phyloP scores from a whole-genome alignment of 2,113 vertebrate species.

The Candoia aspera region DNA sequence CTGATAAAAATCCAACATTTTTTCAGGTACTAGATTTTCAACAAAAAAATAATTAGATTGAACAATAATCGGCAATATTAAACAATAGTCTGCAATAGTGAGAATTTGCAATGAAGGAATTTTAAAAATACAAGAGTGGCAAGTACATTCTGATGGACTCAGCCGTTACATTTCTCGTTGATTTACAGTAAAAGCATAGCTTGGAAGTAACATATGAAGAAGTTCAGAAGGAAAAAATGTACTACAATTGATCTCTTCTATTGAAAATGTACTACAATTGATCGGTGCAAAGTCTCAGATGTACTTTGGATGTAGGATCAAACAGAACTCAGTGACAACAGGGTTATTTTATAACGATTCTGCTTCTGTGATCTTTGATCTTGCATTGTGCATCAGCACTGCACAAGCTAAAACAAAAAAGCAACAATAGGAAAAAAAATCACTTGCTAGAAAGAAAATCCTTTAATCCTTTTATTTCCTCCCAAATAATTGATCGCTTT shows the following conservation, averaged over 20 bases:
- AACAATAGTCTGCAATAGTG: background rate
- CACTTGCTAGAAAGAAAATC: constrained; percentile 6
- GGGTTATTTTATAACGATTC: constrained; percentile 10
- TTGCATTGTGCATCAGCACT: constrained; percentile 9
- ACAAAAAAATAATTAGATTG: constrained; percentile 30
- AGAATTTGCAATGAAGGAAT: constrained; percentile 15
- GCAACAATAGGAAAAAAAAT: background rate
- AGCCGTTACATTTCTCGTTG: constrained; percentile 44
- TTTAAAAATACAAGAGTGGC: constrained; percentile 48
- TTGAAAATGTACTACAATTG: constrained; percentile 44
- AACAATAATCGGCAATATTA: background rate
- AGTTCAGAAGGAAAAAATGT: background rate
- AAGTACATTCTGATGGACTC: constrained; percentile 37
- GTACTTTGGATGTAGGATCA: constrained; percentile 17
- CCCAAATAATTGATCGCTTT: constrained; percentile 1
- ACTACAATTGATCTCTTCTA: background rate
- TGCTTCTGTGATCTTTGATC: constrained; percentile 38
- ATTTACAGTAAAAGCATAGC: constrained; percentile 35
- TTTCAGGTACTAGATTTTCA: background rate
- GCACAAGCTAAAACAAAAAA: constrained; percentile 31
- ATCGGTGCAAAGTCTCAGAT: constrained; percentile 31
- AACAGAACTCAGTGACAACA: constrained; percentile 28
- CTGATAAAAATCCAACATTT: background rate
- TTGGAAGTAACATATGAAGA: constrained; percentile 44
- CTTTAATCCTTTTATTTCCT: background rate